Conservation (phyloP, 2,113 vertebrate species). For the Hippocampus guttulatus region DNA sequence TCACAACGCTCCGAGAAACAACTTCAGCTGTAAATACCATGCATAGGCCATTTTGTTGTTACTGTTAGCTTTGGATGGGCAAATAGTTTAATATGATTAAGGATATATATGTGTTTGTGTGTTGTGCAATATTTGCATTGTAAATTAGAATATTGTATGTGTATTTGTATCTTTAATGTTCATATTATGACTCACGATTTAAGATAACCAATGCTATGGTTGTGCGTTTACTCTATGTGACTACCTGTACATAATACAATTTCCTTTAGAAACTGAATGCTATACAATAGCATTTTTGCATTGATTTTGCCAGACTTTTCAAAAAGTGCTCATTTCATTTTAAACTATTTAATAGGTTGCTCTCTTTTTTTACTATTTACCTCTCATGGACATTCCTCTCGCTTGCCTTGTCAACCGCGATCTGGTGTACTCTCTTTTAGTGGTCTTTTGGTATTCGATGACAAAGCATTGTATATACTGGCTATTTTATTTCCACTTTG, state of each 20-base stretch:
- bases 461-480: conserved; percentile 20
- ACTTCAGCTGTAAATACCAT: conserved; percentile 2
- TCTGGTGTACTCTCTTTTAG: conserved; percentile 33
- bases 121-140: conserved; percentile 1
- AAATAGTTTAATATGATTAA: conserved; percentile 1
- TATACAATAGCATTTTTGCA: conserved; percentile 31
- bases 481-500: conserved; percentile 20
- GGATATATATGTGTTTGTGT: not conserved
- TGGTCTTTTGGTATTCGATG: conserved; percentile 24
- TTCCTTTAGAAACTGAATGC: conserved; percentile 13
- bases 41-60: conserved; percentile 2
- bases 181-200: not conserved
- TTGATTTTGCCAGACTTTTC: conserved; percentile 20
- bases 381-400: not conserved
- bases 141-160: not conserved
- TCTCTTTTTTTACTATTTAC: conserved; percentile 4
- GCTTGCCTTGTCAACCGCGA: not conserved
- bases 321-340: conserved; percentile 36
- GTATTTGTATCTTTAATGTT: not conserved
- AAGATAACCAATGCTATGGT: not conserved
- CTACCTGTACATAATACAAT: not conserved
- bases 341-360: conserved; percentile 6
- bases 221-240: not conserved
- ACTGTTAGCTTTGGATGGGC: not conserved
- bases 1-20: conserved; percentile 6